These are phyloP conservation scores for Lamprologus callipterus DNA, from an alignment of 2,113 vertebrate species.

Conservation along the genomic window DNA sequence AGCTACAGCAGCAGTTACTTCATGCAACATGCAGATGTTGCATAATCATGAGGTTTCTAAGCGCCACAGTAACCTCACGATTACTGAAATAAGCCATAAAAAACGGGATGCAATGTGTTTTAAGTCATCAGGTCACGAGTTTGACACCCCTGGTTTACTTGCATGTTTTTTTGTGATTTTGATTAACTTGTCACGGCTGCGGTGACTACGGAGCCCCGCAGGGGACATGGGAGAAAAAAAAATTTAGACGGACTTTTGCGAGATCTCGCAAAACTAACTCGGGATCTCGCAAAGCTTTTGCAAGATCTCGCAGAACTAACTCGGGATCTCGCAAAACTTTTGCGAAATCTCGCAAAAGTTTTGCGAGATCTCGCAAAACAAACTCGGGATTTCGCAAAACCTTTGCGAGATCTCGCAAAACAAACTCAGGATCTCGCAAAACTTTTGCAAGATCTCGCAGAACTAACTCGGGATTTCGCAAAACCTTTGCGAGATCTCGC, in stretches of 20 bases:
- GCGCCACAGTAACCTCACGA: not conserved
- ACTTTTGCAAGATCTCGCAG: no score
- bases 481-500: no score
- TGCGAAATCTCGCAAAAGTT: no score
- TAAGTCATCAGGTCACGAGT: not conserved
- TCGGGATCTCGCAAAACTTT: rapidly evolving
- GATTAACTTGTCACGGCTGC: not conserved
- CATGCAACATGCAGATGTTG: not conserved
- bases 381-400: no score
- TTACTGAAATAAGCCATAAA: not conserved
- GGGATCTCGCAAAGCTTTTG: no score
- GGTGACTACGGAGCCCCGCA: not conserved
- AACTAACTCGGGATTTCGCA: no score
- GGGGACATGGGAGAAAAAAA: no score
- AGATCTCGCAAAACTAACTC: rapidly evolving
- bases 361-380: no score
- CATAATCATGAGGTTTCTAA: not conserved
- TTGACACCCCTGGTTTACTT: not conserved
- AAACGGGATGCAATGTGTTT: not conserved
- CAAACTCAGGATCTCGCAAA: no score
- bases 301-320: rapidly evolving
- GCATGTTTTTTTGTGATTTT: not conserved
- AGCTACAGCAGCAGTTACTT: not conserved
- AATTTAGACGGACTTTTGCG: no score
- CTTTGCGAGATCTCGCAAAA: no score